Evolutionary conservation across 2,888 invertebrate species (phyloP).

Genomic region (Hemaris fuciformis): DNA sequence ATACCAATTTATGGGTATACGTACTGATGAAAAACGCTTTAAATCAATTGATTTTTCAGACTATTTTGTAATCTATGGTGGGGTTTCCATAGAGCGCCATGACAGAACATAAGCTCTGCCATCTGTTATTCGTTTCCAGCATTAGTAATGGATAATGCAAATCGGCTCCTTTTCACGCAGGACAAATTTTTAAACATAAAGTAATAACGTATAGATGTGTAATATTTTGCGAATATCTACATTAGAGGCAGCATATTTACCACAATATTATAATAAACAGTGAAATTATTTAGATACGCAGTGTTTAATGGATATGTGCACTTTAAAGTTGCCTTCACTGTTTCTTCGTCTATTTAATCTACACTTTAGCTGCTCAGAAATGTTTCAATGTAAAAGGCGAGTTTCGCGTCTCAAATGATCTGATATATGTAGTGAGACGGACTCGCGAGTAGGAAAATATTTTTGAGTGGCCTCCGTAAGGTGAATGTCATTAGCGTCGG

Average conservation of each 20-base stretch:
- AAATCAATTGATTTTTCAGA: slow-evolving; percentile 2
- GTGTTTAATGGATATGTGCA: slow-evolving; percentile 53
- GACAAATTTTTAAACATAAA: slow-evolving; percentile 49
- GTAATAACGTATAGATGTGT: slow-evolving; percentile 64
- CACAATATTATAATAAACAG: slow-evolving; percentile 46
- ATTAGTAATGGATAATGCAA: not conserved
- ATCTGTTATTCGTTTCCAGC: slow-evolving; percentile 2
- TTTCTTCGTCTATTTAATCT: slow-evolving; percentile 29
- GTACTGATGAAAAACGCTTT: slow-evolving; percentile 2
- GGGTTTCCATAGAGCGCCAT: not conserved
- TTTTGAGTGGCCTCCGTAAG: slow-evolving; percentile 32
- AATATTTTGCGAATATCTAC: slow-evolving; percentile 78
- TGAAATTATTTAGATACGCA: slow-evolving; percentile 53
- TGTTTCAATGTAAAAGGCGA: slow-evolving; percentile 23
- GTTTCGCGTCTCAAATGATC: slow-evolving; percentile 45
- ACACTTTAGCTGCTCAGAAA: slow-evolving; percentile 38
- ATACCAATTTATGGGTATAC: slow-evolving; percentile 3
- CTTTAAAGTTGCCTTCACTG: slow-evolving; percentile 60
- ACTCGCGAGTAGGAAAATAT: slow-evolving; percentile 37
- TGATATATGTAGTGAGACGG: slow-evolving; percentile 40
- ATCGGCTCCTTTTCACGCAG: slow-evolving; percentile 47
- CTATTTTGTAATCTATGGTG: not conserved
- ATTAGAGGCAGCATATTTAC: slow-evolving; percentile 76
- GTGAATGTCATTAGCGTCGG: slow-evolving; percentile 6
- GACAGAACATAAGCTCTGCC: not conserved